Conservation (phyloP, 2,113 vertebrate species). For the crab-eating macaque (Macaca fascicularis) region DNA sequence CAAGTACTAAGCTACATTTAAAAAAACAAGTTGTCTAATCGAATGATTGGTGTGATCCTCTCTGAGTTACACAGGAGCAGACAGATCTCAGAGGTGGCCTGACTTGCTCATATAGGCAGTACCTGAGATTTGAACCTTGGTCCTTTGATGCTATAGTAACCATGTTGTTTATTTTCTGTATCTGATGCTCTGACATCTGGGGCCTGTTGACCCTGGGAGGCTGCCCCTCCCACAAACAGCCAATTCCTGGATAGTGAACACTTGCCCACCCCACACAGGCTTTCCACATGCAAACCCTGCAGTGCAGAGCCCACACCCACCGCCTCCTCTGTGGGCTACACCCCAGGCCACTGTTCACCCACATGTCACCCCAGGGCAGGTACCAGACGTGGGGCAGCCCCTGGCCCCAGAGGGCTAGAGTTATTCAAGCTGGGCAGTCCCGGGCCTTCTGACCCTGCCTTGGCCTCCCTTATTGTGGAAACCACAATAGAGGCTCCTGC, state of each 20-base stretch:
- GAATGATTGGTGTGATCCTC: too few species aligned
- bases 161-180: neutral
- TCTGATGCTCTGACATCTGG: neutral
- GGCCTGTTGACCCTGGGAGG: too few species aligned
- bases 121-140: neutral
- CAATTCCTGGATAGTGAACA: neutral
- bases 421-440: neutral
- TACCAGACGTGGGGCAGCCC: neutral
- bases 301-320: too few species aligned
- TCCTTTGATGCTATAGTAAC: neutral
- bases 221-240: neutral
- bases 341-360: accelerated
- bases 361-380: neutral
- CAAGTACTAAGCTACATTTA: neutral
- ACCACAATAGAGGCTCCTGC: too few species aligned
- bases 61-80: neutral
- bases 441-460: neutral
- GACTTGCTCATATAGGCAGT: neutral
- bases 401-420: neutral
- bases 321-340: neutral
- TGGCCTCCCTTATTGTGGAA: neutral
- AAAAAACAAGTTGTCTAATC: neutral
- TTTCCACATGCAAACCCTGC: too few species aligned
- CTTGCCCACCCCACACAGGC: neutral
- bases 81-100: neutral